Evolutionary conservation across 2,797 vertebrate genomes (phyloP).

Genomic region (Craterocephalus amniculus): DNA sequence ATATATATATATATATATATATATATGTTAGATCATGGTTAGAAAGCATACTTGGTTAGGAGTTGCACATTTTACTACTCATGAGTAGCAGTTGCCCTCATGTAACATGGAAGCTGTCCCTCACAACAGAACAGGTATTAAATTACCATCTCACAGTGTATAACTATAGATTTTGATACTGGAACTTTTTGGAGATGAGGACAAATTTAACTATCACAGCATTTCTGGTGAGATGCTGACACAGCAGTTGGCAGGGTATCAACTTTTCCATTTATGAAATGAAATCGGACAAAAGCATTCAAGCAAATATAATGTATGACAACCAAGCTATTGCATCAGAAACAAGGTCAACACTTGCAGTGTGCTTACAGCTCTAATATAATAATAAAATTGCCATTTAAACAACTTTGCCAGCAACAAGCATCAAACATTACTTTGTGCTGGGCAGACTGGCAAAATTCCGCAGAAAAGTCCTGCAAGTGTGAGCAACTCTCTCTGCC

Average conservation of each 20-base stretch:
- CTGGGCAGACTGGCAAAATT: background rate
- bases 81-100: background rate
- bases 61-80: background rate
- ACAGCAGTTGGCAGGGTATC: background rate
- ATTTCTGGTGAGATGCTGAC: background rate
- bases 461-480: no score
- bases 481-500: no score
- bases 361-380: background rate
- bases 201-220: background rate
- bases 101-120: background rate
- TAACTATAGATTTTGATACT: background rate
- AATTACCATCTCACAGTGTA: background rate
- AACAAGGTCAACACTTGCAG: background rate
- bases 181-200: background rate
- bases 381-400: background rate
- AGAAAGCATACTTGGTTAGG: no score
- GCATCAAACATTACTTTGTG: background rate
- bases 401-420: background rate
- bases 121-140: background rate
- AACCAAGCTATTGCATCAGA: background rate
- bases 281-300: background rate
- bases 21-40: no score
- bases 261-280: background rate
- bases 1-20: no score
- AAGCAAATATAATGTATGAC: no score